phyloP scores from a whole-genome alignment of 2,797 vertebrate genomes.

The Salmo trutta region DNA sequence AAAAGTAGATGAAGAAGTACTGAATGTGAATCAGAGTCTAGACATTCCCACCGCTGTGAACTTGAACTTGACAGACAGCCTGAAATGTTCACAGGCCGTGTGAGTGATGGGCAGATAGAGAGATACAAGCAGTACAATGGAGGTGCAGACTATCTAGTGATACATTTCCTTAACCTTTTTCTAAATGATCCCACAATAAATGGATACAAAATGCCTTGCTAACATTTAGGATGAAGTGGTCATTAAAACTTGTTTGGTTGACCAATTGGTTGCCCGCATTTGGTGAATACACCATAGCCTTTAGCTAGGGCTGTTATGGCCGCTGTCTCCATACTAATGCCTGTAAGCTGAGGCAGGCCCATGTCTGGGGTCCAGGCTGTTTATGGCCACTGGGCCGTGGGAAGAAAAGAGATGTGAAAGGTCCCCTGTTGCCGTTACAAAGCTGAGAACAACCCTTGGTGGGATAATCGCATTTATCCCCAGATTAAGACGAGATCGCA shows the following conservation, averaged over 20 bases:
- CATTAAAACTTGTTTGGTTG: not conserved
- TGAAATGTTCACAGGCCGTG: conserved; percentile 24
- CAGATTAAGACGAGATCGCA: conserved; percentile 91
- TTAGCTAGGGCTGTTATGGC: conserved; percentile 15
- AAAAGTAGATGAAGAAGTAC: conserved; percentile 65
- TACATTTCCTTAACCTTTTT: not conserved
- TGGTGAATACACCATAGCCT: conserved; percentile 3
- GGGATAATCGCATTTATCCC: conserved; percentile 90
- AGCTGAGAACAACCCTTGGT: conserved; percentile 85
- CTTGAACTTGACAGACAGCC: conserved; percentile 82
- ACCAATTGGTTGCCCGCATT: not conserved
- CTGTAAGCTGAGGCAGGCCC: conserved; percentile 69
- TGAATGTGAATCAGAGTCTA: conserved; percentile 53
- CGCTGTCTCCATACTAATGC: conserved; percentile 42
- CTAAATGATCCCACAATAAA: not conserved
- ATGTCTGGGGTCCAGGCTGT: conserved; percentile 82
- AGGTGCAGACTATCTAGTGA: not conserved
- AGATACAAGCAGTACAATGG: not conserved
- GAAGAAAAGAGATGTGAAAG: conserved; percentile 84
- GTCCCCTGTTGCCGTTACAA: conserved; percentile 88
- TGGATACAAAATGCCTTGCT: not conserved
- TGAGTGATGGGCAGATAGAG: conserved; percentile 34
- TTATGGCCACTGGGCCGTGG: conserved; percentile 80
- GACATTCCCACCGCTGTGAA: conserved; percentile 70
- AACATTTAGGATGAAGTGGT: not conserved